Evolutionary conservation across 2,888 invertebrate genomes (phyloP), one percentile per base, ranked within the genome.

Genomic region (Alentia gelatinosa): DNA sequence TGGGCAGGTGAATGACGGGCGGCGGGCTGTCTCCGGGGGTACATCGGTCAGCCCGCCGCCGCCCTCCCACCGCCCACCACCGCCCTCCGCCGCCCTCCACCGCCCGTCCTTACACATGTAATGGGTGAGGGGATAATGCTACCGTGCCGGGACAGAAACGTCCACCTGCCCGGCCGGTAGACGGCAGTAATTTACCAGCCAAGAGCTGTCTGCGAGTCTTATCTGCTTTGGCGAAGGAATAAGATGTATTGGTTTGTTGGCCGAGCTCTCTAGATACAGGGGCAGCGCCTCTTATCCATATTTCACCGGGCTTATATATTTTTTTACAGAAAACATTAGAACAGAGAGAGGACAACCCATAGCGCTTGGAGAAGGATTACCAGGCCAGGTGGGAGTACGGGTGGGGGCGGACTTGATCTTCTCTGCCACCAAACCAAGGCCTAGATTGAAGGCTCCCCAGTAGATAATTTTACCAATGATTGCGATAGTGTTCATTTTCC

Each of bases 161-260:
- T 79, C 79, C 35, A 79, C 35, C 79, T 35, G 35, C 37, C 79
- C 79, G 30, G 15, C 35, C 39, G 35, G 15, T 39, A 79, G 79
- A 79, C 79, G 39, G 37, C 79, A 35, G 79, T 79, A 79, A 79
- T 35, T 79, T 39, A 79, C 79, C 79, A 35, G 79, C 35, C 39
- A 15, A 68, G 26, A 30, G 68, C 68, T 68, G 68, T 68, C 68
- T 68, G 68, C 9, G 68, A 56, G 30, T 30, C 68, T 68, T 68
- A 68, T 68, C 68, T 68, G 68, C 30, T 68, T 68, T 68, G 68
- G 30, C 68, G n/a, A 12, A 30, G 30, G 30, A 30, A 68, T 12
- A 68, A 68, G 33, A 68, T 68, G 30, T 68, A 68, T 68, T 68
- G 68, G 56, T 30, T 68, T 68, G 68, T 26, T 68, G n/a, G 26